Evolutionary conservation across 2,797 vertebrate species (phyloP).

Genomic region (Microctenopoma stevenorrisi): DNA sequence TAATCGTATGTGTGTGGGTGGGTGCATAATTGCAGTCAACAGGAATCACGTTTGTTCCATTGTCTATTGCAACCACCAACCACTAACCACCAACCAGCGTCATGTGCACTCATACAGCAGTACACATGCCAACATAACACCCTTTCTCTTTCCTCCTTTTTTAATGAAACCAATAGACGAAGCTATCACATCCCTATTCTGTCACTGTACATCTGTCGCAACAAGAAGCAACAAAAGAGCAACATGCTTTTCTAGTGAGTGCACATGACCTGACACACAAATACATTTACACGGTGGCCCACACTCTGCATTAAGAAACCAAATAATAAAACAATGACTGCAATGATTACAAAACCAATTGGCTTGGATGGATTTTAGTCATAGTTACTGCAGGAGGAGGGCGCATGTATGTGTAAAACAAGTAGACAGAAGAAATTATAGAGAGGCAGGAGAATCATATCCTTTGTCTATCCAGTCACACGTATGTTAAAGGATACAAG

Average conservation of each 20-base stretch:
- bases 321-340: conserved; percentile 61
- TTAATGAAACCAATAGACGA: conserved; percentile 77
- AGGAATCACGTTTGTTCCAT: conserved; percentile 61
- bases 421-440: conserved; percentile 13
- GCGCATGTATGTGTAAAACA: conserved; percentile 15
- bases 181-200: conserved; percentile 68
- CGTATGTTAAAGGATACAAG: conserved; percentile 91
- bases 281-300: conserved; percentile 5
- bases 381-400: conserved; percentile 29
- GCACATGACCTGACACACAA: conserved; percentile 50
- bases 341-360: conserved; percentile 68
- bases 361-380: conserved; percentile 35
- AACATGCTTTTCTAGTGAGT: conserved; percentile 61
- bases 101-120: neutral
- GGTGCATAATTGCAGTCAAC: conserved; percentile 26
- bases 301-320: conserved; percentile 8
- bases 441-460: neutral
- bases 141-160: conserved; percentile 64
- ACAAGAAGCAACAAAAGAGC: conserved; percentile 76
- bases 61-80: conserved; percentile 64
- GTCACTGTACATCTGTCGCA: conserved; percentile 74
- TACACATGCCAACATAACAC: conserved; percentile 48
- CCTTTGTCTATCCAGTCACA: neutral
- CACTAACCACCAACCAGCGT: conserved; percentile 7
- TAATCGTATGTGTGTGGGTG: conserved; percentile 11